phyloP scores from a whole-genome alignment of 2,888 invertebrate species.

The Boloria euphrosyne region DNA sequence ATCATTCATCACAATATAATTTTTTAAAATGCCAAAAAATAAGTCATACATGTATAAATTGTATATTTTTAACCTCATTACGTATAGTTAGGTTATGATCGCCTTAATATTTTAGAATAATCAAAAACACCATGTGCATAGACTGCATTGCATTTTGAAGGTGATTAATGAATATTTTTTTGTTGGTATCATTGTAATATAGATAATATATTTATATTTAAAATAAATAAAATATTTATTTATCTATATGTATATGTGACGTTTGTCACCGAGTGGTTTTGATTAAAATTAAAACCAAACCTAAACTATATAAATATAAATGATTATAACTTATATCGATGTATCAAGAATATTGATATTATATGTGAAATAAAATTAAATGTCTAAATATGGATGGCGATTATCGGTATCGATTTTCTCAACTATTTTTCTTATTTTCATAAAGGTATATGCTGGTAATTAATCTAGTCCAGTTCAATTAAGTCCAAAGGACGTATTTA shows the following conservation, averaged over 20 bases:
- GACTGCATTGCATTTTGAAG: constrained; percentile 77
- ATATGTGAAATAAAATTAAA: constrained; percentile 30
- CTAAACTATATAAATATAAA: constrained; percentile 17
- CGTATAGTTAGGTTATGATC: constrained; percentile 67
- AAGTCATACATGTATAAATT: constrained; percentile 56
- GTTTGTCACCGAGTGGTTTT: constrained; percentile 44
- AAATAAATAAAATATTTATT: constrained; percentile 54
- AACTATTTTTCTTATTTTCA: neutral
- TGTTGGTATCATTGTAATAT: constrained; percentile 47
- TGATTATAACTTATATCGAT: constrained; percentile 29
- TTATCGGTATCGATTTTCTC: constrained; percentile 13
- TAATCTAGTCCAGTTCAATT: neutral
- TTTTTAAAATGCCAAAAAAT: constrained; percentile 67
- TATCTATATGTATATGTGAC: constrained; percentile 46
- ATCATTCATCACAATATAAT: constrained; percentile 59
- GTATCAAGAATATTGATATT: constrained; percentile 36
- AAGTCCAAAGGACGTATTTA: constrained; percentile 5
- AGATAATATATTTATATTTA: constrained; percentile 35
- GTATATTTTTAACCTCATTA: constrained; percentile 71
- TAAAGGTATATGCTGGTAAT: neutral
- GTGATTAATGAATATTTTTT: constrained; percentile 53
- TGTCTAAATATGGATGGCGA: constrained; percentile 18
- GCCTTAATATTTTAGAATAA: constrained; percentile 70
- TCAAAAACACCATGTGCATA: constrained; percentile 71
- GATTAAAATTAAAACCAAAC: constrained; percentile 19